Percentiles rank a stretch among this genome's conserved stretches.
These are phyloP conservation scores for Lagria hirta DNA, from an alignment of 2,888 invertebrate species.

Conservation along the genomic window DNA sequence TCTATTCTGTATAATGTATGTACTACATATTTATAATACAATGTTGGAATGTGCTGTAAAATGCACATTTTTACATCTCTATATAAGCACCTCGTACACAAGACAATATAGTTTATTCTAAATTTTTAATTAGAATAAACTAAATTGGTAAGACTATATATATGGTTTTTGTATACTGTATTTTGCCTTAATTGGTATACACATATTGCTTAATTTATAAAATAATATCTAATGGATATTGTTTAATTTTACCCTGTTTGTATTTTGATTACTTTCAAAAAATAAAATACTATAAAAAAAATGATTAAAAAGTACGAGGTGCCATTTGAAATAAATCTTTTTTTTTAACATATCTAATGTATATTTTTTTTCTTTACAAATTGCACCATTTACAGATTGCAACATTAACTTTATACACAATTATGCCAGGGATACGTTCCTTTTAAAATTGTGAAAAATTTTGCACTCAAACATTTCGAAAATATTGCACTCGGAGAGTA, in stretches of 20 bases:
- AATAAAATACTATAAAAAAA: slow-evolving; percentile 4
- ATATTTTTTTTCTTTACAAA: slow-evolving; percentile 49
- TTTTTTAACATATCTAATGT: slow-evolving; percentile 35
- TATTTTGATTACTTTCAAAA: slow-evolving; percentile 20
- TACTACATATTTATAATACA: slow-evolving; percentile 52
- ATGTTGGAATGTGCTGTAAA: slow-evolving; percentile 39
- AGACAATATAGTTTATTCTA: slow-evolving; percentile 23
- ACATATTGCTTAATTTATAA: slow-evolving; percentile 37
- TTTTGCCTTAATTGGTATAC: slow-evolving; percentile 43
- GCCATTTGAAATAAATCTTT: too few species aligned
- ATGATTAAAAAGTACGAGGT: slow-evolving; percentile 48
- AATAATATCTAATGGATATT: slow-evolving; percentile 52
- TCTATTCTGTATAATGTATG: slow-evolving; percentile 52
- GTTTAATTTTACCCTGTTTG: slow-evolving; percentile 52
- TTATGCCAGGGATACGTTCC: slow-evolving; percentile 56
- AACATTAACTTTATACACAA: slow-evolving; percentile 52
- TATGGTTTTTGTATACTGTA: slow-evolving; percentile 38
- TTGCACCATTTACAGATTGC: slow-evolving; percentile 54
- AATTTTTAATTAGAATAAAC: slow-evolving; percentile 21
- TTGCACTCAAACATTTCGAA: slow-evolving; percentile 31
- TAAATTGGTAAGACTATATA: slow-evolving; percentile 28
- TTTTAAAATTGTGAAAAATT: slow-evolving; percentile 43
- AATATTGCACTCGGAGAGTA: slow-evolving; percentile 28
- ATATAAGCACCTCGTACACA: slow-evolving; percentile 49
- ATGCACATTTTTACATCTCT: slow-evolving; percentile 27